These are phyloP conservation scores for Uromys caudimaculatus DNA, from an alignment of 2,797 vertebrate genomes.

Conservation along the genomic window DNA sequence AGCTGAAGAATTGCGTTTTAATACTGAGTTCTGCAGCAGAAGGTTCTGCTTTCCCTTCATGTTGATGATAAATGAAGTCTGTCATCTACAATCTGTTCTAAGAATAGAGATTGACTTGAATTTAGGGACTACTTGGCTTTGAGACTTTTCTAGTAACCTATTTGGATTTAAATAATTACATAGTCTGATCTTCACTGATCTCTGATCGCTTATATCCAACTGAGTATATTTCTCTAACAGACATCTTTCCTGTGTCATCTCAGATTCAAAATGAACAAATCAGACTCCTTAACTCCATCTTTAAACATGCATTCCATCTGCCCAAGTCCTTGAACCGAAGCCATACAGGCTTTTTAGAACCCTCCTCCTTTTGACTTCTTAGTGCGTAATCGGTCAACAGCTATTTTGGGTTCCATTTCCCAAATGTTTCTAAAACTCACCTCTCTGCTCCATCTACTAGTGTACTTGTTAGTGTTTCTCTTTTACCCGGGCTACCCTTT, in stretches of 20 bases:
- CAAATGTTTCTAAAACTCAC: not conserved
- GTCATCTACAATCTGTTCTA: slow-evolving; percentile 7
- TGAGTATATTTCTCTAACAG: slow-evolving; percentile 22
- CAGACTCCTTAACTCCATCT: slow-evolving; percentile 11
- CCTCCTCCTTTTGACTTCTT: slow-evolving; percentile 4
- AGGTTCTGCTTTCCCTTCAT: slow-evolving; percentile 40
- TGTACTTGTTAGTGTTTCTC: not conserved
- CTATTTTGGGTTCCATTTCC: slow-evolving; percentile 50
- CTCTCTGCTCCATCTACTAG: not conserved
- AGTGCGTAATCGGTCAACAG: not conserved
- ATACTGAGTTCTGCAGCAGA: not conserved
- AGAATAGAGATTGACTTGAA: not conserved
- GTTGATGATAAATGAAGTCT: not conserved
- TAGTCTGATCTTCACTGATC: not conserved
- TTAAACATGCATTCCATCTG: not conserved
- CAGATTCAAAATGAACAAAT: slow-evolving; percentile 53
- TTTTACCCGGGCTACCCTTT: slow-evolving; percentile 22
- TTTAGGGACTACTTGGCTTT: slow-evolving; percentile 32
- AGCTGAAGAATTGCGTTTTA: slow-evolving; percentile 42
- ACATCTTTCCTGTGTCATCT: slow-evolving; percentile 9
- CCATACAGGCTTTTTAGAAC: not conserved
- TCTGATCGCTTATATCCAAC: not conserved
- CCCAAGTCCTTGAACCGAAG: slow-evolving; percentile 2
- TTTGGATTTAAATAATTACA: not conserved
- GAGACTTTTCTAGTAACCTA: slow-evolving; percentile 38